phyloP scores from a whole-genome alignment of 2,113 vertebrate species.

The Leucopsar rothschildi region DNA sequence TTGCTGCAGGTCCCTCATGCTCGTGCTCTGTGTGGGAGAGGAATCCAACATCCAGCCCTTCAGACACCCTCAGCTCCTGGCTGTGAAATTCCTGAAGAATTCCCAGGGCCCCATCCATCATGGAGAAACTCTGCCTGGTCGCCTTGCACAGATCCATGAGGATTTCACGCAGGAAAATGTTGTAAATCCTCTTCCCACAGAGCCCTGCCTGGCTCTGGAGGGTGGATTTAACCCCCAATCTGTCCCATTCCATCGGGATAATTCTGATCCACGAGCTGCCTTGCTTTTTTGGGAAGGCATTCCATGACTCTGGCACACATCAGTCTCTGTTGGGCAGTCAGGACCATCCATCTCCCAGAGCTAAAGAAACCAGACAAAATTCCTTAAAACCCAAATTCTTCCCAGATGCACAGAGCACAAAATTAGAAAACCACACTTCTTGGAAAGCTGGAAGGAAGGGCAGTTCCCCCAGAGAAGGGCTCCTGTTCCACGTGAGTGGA shows the following conservation, averaged over 20 bases:
- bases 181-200: background rate
- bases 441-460: slow-evolving; percentile 1
- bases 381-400: background rate
- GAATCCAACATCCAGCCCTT: background rate
- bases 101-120: background rate
- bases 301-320: background rate
- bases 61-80: background rate
- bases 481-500: background rate
- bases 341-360: background rate
- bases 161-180: background rate
- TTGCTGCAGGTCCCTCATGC: background rate
- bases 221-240: background rate
- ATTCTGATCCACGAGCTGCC: background rate
- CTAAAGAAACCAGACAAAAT: background rate
- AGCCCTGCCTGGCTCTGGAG: background rate
- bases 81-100: background rate
- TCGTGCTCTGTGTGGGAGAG: background rate
- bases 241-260: background rate
- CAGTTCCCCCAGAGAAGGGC: background rate
- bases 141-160: background rate
- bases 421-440: slow-evolving; percentile 17
- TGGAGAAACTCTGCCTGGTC: rapidly evolving
- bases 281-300: background rate
- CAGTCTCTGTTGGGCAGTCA: background rate
- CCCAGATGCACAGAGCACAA: background rate